Conservation (phyloP, 2,888 invertebrate genomes). For the Chloromyia formosa region DNA sequence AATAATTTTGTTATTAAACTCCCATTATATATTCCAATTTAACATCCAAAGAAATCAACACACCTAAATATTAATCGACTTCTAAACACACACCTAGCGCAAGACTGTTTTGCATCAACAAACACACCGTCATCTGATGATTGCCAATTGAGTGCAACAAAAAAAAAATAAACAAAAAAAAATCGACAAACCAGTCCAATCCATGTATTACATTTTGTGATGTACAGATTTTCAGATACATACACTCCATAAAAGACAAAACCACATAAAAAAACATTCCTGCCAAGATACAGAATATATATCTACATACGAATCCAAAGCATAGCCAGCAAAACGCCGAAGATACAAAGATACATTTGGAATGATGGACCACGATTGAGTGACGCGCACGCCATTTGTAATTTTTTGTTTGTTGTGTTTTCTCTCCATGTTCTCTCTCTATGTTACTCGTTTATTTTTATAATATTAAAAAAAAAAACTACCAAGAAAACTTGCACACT, state of each 20-base stretch:
- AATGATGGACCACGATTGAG: constrained; percentile 10
- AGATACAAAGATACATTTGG: not conserved
- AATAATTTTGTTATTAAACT: too few species aligned
- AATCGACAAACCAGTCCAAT: too few species aligned
- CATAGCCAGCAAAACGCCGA: not conserved
- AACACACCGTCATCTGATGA: not conserved
- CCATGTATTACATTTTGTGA: too few species aligned
- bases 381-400: constrained; percentile 47
- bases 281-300: not conserved
- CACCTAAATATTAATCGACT: too few species aligned
- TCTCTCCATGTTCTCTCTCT: too few species aligned
- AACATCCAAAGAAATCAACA: too few species aligned
- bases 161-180: not conserved
- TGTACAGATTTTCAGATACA: too few species aligned
- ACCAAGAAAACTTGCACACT: constrained; percentile 29
- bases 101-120: not conserved
- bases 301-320: not conserved
- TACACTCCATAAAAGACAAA: not conserved
- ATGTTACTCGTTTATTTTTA: not conserved
- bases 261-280: too few species aligned
- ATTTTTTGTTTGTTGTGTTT: constrained; percentile 17
- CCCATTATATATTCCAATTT: too few species aligned
- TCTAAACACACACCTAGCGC: too few species aligned
- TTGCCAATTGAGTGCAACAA: not conserved
- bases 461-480: constrained; percentile 16